A percentile compares a stretch with the other conserved stretches of the same genome.
Conservation (phyloP, 2,113 vertebrate genomes). For the Equus przewalskii region DNA sequence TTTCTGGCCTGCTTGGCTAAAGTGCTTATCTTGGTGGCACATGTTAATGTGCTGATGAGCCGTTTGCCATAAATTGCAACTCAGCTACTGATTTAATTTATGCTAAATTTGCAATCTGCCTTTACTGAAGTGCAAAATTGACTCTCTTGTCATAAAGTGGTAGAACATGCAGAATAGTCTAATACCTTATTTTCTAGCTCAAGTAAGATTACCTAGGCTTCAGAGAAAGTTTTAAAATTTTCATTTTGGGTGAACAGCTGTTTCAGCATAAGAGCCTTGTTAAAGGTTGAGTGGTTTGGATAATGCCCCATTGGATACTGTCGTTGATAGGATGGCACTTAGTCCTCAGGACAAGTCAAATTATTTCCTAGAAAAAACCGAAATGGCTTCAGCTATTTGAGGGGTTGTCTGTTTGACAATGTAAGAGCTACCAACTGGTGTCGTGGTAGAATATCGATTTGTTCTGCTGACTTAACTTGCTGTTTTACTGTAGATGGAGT, state of each 20-base stretch:
- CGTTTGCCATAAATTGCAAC: slow-evolving; percentile 82
- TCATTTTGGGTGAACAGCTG: slow-evolving; percentile 82
- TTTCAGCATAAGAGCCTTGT: slow-evolving; percentile 80
- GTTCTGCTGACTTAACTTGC: slow-evolving; percentile 9
- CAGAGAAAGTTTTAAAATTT: slow-evolving; percentile 82
- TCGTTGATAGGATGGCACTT: slow-evolving; percentile 61
- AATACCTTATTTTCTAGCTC: slow-evolving; percentile 83
- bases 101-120: slow-evolving; percentile 88
- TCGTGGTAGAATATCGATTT: slow-evolving; percentile 31
- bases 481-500: slow-evolving; percentile 62
- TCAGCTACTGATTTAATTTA: slow-evolving; percentile 86
- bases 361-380: slow-evolving; percentile 72
- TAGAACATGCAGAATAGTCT: slow-evolving; percentile 86
- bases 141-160: slow-evolving; percentile 86
- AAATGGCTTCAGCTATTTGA: neutral
- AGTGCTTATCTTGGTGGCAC: slow-evolving; percentile 78
- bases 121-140: slow-evolving; percentile 88
- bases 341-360: slow-evolving; percentile 61
- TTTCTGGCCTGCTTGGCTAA: slow-evolving; percentile 80
- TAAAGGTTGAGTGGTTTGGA: slow-evolving; percentile 80
- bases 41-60: slow-evolving; percentile 84
- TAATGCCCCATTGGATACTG: slow-evolving; percentile 62
- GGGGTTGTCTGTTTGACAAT: slow-evolving; percentile 31
- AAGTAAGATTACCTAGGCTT: slow-evolving; percentile 83
- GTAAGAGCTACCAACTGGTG: neutral